Evolutionary conservation across 2,888 invertebrate species (phyloP), one percentile per base, ranked within the genome.

Genomic region (Ectemnius lituratus): DNA sequence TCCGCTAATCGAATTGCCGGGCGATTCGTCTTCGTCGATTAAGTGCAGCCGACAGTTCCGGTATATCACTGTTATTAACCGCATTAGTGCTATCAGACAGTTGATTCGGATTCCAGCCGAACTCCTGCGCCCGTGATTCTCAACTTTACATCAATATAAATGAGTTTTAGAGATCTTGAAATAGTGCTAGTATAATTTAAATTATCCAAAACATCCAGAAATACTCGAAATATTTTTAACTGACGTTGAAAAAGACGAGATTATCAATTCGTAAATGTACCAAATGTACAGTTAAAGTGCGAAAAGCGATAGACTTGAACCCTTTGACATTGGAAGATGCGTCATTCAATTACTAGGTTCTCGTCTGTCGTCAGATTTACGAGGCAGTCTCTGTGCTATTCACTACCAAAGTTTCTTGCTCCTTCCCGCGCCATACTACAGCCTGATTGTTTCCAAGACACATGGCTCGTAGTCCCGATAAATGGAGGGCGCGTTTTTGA

Each of bases 401-500:
- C 52, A 37, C 4, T 52, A 16, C n/a, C 52, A 52, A 52, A 52
- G 52, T 52, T 37, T 52, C 52, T 5, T 11, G n/a, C 52, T 52
- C 52, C 16, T 52, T 14, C 52, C n/a, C n/a, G 52, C 1, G 14
- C 52, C 16, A 52, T 52, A 37, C 37, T 37, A 16, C 14, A 4
- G n/a, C 52, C 52, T 16, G 6, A 52, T 52, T 52, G 52, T 52
- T 52, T 52, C 52, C 52, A 6, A 52, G 52, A 52, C 16, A 52
- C 52, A 52, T 52, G 11, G 52, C 14, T 14, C 16, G 52, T 16
- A 52, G 52, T 14, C n/a, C n/a, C 52, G 52, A 52, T 52, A 16
- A 52, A 52, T 52, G 52, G 52, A 52, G n/a, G 52, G 52, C 52
- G n/a, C 14, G n/a, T 16, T 52, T 52, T 16, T 16, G 52, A 52